Conservation (phyloP, 1,140 invertebrate genomes). For the Amphibalanus amphitrite region DNA sequence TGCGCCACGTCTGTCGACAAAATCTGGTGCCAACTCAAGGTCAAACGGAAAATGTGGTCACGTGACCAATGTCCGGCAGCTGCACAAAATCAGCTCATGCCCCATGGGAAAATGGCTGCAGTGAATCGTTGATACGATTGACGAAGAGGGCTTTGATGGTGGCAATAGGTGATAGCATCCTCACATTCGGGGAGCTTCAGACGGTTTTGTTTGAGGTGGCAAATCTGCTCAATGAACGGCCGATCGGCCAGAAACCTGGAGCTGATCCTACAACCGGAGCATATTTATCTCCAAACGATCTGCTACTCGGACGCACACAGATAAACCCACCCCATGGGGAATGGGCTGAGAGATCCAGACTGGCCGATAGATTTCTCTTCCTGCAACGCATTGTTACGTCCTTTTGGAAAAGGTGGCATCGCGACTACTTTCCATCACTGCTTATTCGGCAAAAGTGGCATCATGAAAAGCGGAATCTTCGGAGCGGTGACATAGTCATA, state of each 20-base stretch:
- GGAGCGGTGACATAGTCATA: conserved; percentile 5
- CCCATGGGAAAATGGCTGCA: neutral
- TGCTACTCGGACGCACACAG: neutral
- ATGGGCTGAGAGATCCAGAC: neutral
- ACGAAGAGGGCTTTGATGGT: conserved; percentile 7
- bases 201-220: conserved; percentile 4
- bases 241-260: conserved; percentile 7
- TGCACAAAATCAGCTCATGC: too few relatives aligned
- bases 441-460: conserved; percentile 10
- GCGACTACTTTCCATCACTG: conserved; percentile 8
- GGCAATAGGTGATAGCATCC: conserved; percentile 6
- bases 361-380: neutral
- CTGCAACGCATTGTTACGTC: neutral
- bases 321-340: neutral
- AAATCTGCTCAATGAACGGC: conserved; percentile 9
- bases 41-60: too few relatives aligned
- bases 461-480: conserved; percentile 4
- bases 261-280: neutral
- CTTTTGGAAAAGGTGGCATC: conserved; percentile 7
- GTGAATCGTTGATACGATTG: conserved; percentile 8
- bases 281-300: conserved; percentile 1
- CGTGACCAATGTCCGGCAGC: too few relatives aligned
- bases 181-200: conserved; percentile 9
- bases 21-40: too few relatives aligned
- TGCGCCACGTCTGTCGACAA: too few relatives aligned